A percentile compares a stretch with the other conserved stretches of the same genome.
Conservation (phyloP, 2,888 invertebrate genomes). For the Sisyra terminalis region DNA sequence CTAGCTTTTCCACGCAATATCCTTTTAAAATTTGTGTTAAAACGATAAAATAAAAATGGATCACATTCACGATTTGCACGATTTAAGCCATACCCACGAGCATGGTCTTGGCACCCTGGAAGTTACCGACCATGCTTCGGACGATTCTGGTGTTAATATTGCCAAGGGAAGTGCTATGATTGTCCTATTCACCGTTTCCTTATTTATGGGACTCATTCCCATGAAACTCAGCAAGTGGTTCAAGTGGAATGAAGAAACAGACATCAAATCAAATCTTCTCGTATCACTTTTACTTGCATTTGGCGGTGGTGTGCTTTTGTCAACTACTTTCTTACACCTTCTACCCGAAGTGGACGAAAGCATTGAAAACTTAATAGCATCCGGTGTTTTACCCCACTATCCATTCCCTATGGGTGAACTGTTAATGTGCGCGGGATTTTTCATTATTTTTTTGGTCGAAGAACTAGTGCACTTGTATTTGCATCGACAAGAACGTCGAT, state of each 20-base stretch:
- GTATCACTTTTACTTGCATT: conserved; percentile 51
- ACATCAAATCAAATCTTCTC: conserved; percentile 31
- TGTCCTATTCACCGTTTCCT: conserved; percentile 57
- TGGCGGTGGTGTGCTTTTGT: conserved; percentile 69
- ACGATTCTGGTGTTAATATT: conserved; percentile 32
- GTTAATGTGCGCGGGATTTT: conserved; percentile 59
- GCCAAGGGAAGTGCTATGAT: conserved; percentile 69
- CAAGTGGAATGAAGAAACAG: conserved; percentile 35
- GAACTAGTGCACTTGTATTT: conserved; percentile 59
- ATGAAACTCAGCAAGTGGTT: conserved; percentile 49
- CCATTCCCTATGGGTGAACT: conserved; percentile 50
- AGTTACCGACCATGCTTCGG: conserved; percentile 15
- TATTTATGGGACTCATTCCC: conserved; percentile 58
- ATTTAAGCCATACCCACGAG: too few species aligned
- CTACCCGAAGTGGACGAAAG: conserved; percentile 62
- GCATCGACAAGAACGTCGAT: conserved; percentile 30
- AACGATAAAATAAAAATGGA: too few species aligned
- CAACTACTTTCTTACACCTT: conserved; percentile 67
- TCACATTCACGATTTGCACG: too few species aligned
- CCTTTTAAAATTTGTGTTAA: too few species aligned
- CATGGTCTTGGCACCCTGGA: not conserved
- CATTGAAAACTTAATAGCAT: conserved; percentile 38
- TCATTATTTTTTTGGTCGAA: conserved; percentile 64
- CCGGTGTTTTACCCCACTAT: conserved; percentile 29
- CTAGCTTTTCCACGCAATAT: too few species aligned